Base-by-base conservation (phyloP, 1,140 invertebrate species). In the Acromyrmex charruanus region DNA sequence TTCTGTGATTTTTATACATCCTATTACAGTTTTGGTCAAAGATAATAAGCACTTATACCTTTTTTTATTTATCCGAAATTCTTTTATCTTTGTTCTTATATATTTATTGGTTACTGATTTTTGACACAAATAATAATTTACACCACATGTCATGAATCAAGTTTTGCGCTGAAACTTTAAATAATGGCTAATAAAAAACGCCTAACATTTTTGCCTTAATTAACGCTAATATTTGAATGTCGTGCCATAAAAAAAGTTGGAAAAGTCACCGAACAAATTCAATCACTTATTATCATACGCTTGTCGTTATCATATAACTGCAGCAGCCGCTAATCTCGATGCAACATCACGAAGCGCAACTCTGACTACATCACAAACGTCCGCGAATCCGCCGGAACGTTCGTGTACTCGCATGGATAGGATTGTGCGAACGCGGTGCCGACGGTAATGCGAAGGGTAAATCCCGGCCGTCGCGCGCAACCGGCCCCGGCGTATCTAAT, bases 401-500 rank as follows among this genome's bases (percentile, higher is more conserved):
- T 58, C 72, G 72, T 55, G n/a, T 58, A 65, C 75, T 65, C 65
- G 39, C 49, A 44, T 65, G 72, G 88, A 65, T 51, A 86, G 35
- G 74, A 80, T 88, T 89, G 77, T 49, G 59, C 77, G 81, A 63
- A 68, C 80, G 66, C 59, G 51, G 88, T 90, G 88, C 77, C 86
- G 59, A 28, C 59, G 55, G 75, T 90, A 90, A 90, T 90, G 66
- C 82, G 86, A 69, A 90, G 74, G 87, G 87, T 86, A 90, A 90
- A 90, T 84, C 86, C 89, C 44, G 69, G 59, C 14, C 71, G 63
- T 16, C 66, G 55, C 79, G 81, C 61, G 55, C 81, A 84, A 79
- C 88, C 75, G 53, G 77, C 44, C 89, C 51, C 77, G 61, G 68
- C 89, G 88, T 90, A 88, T 90, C 89, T 90, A 91, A 91, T 91